Evolutionary conservation across 2,888 invertebrate species (phyloP).

Genomic region (Patella pellucida): DNA sequence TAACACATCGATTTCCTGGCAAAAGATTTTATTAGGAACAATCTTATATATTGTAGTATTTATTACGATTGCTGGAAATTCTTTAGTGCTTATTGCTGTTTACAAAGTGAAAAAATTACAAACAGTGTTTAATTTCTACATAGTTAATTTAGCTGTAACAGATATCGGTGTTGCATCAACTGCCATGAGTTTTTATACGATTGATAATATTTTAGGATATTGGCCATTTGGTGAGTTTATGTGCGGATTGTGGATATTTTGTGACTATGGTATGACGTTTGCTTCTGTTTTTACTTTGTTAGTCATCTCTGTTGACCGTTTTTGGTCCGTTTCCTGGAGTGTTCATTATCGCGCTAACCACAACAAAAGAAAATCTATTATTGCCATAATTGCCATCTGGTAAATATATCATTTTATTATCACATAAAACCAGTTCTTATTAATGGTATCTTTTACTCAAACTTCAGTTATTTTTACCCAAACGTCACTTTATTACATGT

Average conservation of each 20-base stretch:
- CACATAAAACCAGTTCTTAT: too few relatives aligned
- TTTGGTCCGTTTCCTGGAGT: conserved; percentile 59
- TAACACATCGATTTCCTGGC: conserved; percentile 13
- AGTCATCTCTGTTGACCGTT: conserved; percentile 64
- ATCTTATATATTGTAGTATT: conserved; percentile 47
- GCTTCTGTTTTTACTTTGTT: conserved; percentile 68
- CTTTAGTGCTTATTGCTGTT: conserved; percentile 64
- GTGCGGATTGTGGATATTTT: conserved; percentile 69
- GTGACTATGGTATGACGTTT: conserved; percentile 70
- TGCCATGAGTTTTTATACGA: conserved; percentile 67
- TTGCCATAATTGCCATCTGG: conserved; percentile 49
- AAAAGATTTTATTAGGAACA: conserved; percentile 42
- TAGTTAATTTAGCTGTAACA: conserved; percentile 57
- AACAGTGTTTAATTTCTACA: conserved; percentile 64
- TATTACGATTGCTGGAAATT: conserved; percentile 61
- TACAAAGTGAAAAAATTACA: conserved; percentile 60
- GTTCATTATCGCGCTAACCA: conserved; percentile 53
- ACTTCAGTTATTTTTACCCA: too few relatives aligned
- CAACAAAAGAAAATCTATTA: conserved; percentile 46
- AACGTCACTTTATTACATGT: too few relatives aligned
- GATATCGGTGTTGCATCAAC: conserved; percentile 64
- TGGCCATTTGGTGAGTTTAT: conserved; percentile 67
- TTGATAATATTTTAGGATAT: conserved; percentile 62
- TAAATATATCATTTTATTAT: conserved; percentile 31
- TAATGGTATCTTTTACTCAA: too few relatives aligned